Evolutionary conservation across 2,797 vertebrate genomes (phyloP), one percentile per base, ranked within the genome.

Genomic region (Channallabes apus): DNA sequence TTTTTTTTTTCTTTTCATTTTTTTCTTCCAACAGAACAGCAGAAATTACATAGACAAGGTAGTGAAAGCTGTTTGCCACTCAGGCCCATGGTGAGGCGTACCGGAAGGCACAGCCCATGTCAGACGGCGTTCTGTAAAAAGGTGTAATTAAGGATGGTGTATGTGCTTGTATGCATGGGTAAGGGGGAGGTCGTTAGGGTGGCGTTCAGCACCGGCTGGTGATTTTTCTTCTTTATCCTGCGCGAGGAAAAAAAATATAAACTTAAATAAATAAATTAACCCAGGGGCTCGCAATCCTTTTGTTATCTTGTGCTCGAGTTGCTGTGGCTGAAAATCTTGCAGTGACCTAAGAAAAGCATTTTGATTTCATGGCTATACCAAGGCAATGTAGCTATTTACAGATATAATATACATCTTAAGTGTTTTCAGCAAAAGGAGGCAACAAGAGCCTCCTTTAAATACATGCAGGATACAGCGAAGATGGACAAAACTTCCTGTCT

Each of bases 31-130:
- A 95, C 93, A 94, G 90, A 95, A 96, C 93, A 93, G 93, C 93
- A 94, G 94, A 94, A 93, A 94, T 90, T 93, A 95, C 94, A 95
- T 92, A 94, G 91, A 94, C 94, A 95, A 94, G 93, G 90, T 93
- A 93, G 94, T 93, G 93, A 92, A 93, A 94, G 94, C 93, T 91
- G 93, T 93, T 92, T 92, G 89, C 93, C 90, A 88, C 88, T 89
- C 90, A 92, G 91, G 94, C 80, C 86, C 87, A 83, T 68, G n/a
- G 80, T 71, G 46, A 51, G 82, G 59, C 80, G 82, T 56, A 72
- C 59, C 22, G 41, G 38, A 65, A n/a, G 32, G 86, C 46, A 65
- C 35, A 73, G 58, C 71, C 81, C 27, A 32, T 82, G 59, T 81
- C 22, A 14, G 82, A 83, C 83, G 82, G 72, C 75, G 7, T 71